Evolutionary conservation across 2,797 vertebrate genomes (phyloP).

Genomic region (Carcharodon carcharias): DNA sequence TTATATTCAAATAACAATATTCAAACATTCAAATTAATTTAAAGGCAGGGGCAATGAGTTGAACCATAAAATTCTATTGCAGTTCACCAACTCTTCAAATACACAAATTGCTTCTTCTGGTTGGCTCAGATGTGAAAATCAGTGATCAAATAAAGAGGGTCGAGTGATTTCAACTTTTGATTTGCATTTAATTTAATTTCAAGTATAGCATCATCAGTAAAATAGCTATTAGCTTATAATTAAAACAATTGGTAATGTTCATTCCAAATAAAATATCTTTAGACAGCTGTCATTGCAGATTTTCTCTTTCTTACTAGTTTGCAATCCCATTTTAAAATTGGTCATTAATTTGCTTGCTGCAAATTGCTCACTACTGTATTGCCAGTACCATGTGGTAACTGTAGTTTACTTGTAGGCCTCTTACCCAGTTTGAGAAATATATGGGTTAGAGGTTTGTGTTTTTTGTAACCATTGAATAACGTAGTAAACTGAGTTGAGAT

Average conservation of each 20-base stretch:
- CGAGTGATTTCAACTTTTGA: slow-evolving; percentile 69
- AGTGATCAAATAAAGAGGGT: slow-evolving; percentile 64
- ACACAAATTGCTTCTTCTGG: not conserved
- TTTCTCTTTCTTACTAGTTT: slow-evolving; percentile 83
- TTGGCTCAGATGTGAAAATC: slow-evolving; percentile 46
- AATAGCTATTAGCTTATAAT: slow-evolving; percentile 95
- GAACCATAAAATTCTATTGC: not conserved
- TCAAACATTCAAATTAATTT: not conserved
- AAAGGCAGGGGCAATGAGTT: not conserved
- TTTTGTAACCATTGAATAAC: not conserved
- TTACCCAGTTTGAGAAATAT: not conserved
- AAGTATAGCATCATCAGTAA: slow-evolving; percentile 81
- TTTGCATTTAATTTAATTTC: slow-evolving; percentile 81
- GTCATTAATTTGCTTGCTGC: slow-evolving; percentile 75
- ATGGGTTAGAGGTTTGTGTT: not conserved
- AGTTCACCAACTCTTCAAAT: not conserved
- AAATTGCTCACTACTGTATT: not conserved
- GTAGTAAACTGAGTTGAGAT: not conserved
- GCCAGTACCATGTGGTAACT: not conserved
- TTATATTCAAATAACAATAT: not conserved
- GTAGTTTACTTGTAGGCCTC: not conserved
- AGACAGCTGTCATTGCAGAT: slow-evolving; percentile 62
- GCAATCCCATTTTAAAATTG: slow-evolving; percentile 97
- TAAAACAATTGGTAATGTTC: slow-evolving; percentile 86
- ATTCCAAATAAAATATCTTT: slow-evolving; percentile 58